Evolutionary conservation across 2,888 invertebrate genomes (phyloP), one percentile per base, ranked within the genome.

Genomic region (Iselma pallidipennis): DNA sequence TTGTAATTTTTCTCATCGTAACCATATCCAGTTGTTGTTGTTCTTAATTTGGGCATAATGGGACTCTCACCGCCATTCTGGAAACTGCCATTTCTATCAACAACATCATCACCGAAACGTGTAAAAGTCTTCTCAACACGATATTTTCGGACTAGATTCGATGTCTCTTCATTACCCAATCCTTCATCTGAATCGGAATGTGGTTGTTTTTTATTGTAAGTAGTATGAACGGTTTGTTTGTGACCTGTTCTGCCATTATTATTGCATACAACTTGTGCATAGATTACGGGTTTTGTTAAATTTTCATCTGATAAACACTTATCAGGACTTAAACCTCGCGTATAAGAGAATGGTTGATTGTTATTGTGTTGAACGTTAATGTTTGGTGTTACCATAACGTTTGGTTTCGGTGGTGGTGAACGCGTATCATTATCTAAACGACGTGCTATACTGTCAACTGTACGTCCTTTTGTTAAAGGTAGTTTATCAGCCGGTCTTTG

Each of bases 301-400:
- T 75, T 81, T 59, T 75, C 76, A 25, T 75, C 74, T 2, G 74
- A 71, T 55, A 72, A 59, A 25, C 63, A 73, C 57, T 79, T 77
- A 14, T 81, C 81, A 0, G 80, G 81, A 77, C 86, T 87, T 29
- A 82, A 62, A 2, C 84, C 83, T 73, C 86, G 86, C 3, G 90
- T 90, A 72, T 94, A 94, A 0, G 93, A 94, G 80, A 94, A 94
- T 28, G 92, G 93, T 75, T 91, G 88, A 75, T 91, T 91, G 69
- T 87, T 86, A 75, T 91, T 91, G 68, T 87, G 86, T 25, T 86
- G 86, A 48, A 88, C 86, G 67, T 86, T 86, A 4, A 83, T 82
- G 53, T 86, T 82, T 25, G 88, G 86, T 16, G 86, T 83, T 57
- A 89, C 85, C 78, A 89, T 82, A 21, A 80, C 72, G 45, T 81